These are phyloP conservation scores for Doryteuthis pealeii DNA, from an alignment of 1,140 invertebrate genomes.

Conservation along the genomic window DNA sequence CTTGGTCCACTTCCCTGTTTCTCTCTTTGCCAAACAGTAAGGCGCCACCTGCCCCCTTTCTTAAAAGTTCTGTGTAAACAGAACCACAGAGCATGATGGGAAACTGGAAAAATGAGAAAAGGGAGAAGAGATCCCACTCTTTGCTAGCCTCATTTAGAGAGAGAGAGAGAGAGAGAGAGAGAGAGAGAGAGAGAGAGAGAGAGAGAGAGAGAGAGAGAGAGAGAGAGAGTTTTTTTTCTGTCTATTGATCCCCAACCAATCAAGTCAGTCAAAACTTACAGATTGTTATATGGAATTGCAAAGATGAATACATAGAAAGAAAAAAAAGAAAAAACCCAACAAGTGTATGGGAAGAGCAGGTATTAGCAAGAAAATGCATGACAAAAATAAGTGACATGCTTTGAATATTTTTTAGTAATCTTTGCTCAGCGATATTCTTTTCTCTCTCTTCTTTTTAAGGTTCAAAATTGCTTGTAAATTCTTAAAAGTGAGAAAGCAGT, in stretches of 20 bases:
- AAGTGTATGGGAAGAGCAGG: background rate
- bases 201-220: background rate
- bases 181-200: background rate
- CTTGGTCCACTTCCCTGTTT: too few relatives aligned
- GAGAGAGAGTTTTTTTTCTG: background rate
- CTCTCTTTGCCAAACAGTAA: background rate
- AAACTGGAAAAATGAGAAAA: slow-evolving; percentile 1
- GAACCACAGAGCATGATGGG: background rate
- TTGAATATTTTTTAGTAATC: too few relatives aligned
- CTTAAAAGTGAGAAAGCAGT: too few relatives aligned
- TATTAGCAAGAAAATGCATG: background rate
- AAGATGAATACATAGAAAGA: background rate
- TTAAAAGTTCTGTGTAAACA: background rate
- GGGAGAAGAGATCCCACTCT: too few relatives aligned
- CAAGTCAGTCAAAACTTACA: background rate
- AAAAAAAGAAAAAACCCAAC: background rate
- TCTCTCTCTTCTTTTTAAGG: too few relatives aligned
- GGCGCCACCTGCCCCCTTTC: background rate
- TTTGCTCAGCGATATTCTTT: too few relatives aligned
- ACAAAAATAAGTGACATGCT: too few relatives aligned
- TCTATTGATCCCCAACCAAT: too few relatives aligned
- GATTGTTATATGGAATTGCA: background rate
- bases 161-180: background rate
- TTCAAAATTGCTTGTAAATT: too few relatives aligned
- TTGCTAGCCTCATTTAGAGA: too few relatives aligned